These are phyloP conservation scores for Rostratula benghalensis DNA, from an alignment of 2,113 vertebrate genomes.

Conservation along the genomic window DNA sequence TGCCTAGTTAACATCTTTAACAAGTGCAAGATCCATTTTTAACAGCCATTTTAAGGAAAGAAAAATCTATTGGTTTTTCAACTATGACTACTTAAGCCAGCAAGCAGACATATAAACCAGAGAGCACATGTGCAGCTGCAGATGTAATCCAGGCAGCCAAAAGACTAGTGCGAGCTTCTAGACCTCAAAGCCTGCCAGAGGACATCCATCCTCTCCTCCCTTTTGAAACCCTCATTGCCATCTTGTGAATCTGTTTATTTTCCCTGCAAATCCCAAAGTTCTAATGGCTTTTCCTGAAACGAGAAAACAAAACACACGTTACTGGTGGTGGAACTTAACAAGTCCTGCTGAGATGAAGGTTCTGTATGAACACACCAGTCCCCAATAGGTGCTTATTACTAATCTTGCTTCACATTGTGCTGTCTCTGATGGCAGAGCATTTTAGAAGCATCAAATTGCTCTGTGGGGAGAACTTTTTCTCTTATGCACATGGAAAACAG, in stretches of 20 bases:
- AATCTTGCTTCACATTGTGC: neutral
- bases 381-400: neutral
- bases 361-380: neutral
- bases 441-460: neutral
- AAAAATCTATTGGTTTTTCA: neutral
- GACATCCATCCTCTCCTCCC: neutral
- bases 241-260: neutral
- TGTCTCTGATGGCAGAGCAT: neutral
- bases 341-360: neutral
- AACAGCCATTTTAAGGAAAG: neutral
- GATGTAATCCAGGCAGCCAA: neutral
- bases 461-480: neutral
- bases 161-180: neutral
- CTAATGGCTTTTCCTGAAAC: neutral
- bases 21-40: neutral
- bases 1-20: neutral
- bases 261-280: neutral
- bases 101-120: neutral
- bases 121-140: slow-evolving; percentile 13
- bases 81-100: neutral
- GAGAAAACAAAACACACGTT: neutral
- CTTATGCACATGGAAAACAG: neutral
- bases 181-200: neutral
- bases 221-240: neutral
- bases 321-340: neutral